Evolutionary conservation across 2,888 invertebrate species (phyloP).

Genomic region (Furcula furcula): DNA sequence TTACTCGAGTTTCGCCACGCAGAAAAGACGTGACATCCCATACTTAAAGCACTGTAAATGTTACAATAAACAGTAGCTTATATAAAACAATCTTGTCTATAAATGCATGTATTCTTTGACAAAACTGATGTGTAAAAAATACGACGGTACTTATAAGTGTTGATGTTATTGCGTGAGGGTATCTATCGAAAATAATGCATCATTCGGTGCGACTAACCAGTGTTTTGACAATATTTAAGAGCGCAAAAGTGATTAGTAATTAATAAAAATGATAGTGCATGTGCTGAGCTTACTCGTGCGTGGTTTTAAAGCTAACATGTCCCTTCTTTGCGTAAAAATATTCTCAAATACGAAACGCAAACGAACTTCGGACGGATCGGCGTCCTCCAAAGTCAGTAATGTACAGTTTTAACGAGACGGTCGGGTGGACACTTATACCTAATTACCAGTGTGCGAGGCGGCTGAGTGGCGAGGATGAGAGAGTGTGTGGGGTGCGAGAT

Average conservation of each 20-base stretch:
- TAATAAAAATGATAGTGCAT: slow-evolving; percentile 64
- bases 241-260: slow-evolving; percentile 27
- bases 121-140: slow-evolving; percentile 6
- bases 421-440: slow-evolving; percentile 72
- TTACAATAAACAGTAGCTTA: too few species aligned
- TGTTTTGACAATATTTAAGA: slow-evolving; percentile 27
- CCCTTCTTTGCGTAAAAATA: slow-evolving; percentile 56
- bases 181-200: slow-evolving; percentile 8
- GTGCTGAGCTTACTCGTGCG: slow-evolving; percentile 56
- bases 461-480: slow-evolving; percentile 38
- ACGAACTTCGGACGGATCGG: slow-evolving; percentile 34
- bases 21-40: neutral
- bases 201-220: slow-evolving; percentile 32
- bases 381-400: slow-evolving; percentile 49
- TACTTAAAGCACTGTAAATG: slow-evolving; percentile 1
- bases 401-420: slow-evolving; percentile 34
- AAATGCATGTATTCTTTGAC: slow-evolving; percentile 29
- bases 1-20: too few species aligned
- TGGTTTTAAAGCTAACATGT: slow-evolving; percentile 60
- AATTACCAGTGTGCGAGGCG: slow-evolving; percentile 44
- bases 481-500: slow-evolving; percentile 37
- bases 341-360: slow-evolving; percentile 50
- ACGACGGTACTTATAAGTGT: slow-evolving; percentile 7
- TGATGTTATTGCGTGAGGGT: slow-evolving; percentile 16
- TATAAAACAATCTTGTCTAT: neutral